Evolutionary conservation across 2,888 invertebrate species (phyloP).

Genomic region (Hymenopus coronatus): DNA sequence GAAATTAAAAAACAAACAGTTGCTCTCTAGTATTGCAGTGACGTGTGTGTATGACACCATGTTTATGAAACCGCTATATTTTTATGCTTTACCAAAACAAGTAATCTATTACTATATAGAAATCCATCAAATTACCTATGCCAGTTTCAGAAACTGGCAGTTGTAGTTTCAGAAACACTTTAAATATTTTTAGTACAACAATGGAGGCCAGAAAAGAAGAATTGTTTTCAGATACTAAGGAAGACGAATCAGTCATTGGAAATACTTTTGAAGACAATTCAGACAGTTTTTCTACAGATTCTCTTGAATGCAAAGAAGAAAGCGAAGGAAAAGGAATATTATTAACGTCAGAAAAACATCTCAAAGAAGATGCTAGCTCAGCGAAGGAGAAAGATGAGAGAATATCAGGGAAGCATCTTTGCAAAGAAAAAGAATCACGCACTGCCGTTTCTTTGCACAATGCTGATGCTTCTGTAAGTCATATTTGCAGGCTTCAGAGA

Average conservation of each 20-base stretch:
- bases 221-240: not conserved
- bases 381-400: not conserved
- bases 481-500: not conserved
- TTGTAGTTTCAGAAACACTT: not conserved
- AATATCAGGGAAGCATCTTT: not conserved
- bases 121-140: no score
- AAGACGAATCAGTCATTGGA: not conserved
- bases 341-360: not conserved
- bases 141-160: not conserved
- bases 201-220: not conserved
- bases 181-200: not conserved
- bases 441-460: not conserved
- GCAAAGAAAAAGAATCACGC: not conserved
- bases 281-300: constrained; percentile 38
- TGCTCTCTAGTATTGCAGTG: no score
- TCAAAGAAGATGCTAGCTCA: constrained; percentile 4
- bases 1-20: no score
- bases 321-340: not conserved
- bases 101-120: no score
- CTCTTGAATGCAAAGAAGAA: constrained; percentile 37
- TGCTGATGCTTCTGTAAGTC: not conserved
- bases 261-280: not conserved
- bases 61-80: no score
- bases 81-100: no score
- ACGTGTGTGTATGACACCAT: no score